These are phyloP conservation scores for Lepidocolaptes lacrymiger DNA, from an alignment of 2,797 vertebrate species.

Conservation along the genomic window DNA sequence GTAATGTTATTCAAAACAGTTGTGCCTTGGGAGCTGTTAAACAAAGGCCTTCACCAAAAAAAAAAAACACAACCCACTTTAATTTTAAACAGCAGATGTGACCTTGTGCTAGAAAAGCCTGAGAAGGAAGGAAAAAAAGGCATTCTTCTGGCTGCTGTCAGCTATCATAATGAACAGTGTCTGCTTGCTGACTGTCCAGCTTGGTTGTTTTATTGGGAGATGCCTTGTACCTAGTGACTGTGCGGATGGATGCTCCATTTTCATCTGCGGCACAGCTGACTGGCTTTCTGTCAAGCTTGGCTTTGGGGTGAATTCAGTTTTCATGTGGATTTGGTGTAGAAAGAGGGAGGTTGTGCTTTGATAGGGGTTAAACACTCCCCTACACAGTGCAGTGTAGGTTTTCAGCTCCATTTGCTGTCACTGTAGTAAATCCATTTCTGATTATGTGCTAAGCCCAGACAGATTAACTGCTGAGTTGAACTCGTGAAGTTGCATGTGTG, in stretches of 20 bases:
- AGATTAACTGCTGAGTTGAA: background rate
- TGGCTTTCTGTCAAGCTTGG: background rate
- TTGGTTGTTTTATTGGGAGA: background rate
- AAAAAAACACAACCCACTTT: background rate
- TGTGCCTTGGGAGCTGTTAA: background rate
- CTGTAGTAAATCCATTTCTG: conserved; percentile 21
- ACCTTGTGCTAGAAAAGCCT: conserved; percentile 6
- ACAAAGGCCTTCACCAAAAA: background rate
- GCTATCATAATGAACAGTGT: background rate
- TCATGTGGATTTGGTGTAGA: background rate
- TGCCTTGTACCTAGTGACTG: background rate
- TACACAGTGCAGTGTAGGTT: background rate
- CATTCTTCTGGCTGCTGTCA: background rate
- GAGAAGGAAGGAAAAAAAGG: background rate
- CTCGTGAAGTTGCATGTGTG: background rate
- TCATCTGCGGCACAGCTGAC: conserved; percentile 1
- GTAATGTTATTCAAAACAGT: background rate
- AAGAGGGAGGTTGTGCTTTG: background rate
- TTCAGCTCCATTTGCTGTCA: background rate
- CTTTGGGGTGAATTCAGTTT: background rate
- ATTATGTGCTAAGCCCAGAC: background rate
- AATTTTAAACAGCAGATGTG: conserved; percentile 16
- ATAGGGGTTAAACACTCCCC: background rate
- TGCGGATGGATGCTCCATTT: background rate
- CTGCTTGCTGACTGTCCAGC: background rate